Evolutionary conservation across 2,113 vertebrate genomes (phyloP), one percentile per base, ranked within the genome.

Genomic region (Scolopax mira): DNA sequence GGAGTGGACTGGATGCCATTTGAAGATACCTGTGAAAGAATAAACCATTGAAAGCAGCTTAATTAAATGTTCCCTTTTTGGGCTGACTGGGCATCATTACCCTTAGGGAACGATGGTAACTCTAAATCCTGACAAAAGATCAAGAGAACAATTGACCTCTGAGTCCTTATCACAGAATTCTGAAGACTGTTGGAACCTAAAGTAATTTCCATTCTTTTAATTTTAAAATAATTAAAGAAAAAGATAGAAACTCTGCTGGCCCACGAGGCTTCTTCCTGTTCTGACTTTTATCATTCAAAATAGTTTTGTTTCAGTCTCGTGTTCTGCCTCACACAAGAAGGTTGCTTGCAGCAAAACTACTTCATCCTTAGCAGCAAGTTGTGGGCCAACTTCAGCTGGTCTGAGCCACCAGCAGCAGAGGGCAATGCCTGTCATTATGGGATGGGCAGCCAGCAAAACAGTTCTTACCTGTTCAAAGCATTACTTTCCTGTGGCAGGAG

Each of bases 1-100:
- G 99, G 99, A 58, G 99, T 99, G 73, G 99, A 99, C 83, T 99
- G 99, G 96, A 99, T 99, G 49, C 99, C 99, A 60, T 99, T 99
- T 84, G 99, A 99, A 90, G 97, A 98, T 67, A 99, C 99, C 99
- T 99, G 97, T 80, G 96, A 94, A 95, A 94, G 54, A 96, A 85
- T 10, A 96, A 96, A 72, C 16, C 18, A 66, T 42, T 41, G 62
- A 82, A 85, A 85, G 18, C 12, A 67, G 44, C 15, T 72, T 79
- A 49, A 85, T 72, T 57, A 67, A 79, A 57, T 77, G 82, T 21
- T 44, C 5, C 15, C 6, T 8, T 75, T 81, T 39, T 11, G 9
- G 33, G 21, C 7, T 81, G 48, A 65, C 74, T n/a, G n/a, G n/a
- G n/a, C n/a, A n/a, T n/a, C n/a, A n/a, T n/a, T n/a, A n/a, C n/a